These are phyloP conservation scores for Entomobrya multifasciata DNA, from an alignment of 2,888 invertebrate species.

Conservation along the genomic window DNA sequence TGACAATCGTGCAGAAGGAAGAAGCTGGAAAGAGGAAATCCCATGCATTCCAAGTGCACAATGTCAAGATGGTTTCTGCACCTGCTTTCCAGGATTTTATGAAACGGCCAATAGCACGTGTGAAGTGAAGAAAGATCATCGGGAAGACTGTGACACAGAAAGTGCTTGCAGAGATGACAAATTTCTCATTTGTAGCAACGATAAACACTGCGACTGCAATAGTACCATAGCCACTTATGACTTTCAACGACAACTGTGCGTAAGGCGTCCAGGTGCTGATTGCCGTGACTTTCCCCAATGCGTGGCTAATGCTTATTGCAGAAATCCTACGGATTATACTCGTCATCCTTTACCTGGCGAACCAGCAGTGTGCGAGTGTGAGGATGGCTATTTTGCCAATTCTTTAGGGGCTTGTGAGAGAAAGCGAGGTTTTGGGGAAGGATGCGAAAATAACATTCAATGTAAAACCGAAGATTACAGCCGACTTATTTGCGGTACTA, in stretches of 20 bases:
- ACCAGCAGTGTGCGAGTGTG: constrained; percentile 21
- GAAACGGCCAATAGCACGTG: constrained; percentile 30
- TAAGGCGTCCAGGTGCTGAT: neutral
- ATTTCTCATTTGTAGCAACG: constrained; percentile 10
- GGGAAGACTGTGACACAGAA: constrained; percentile 34
- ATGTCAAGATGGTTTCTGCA: constrained; percentile 36
- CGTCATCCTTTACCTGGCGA: neutral
- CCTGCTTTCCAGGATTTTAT: constrained; percentile 34
- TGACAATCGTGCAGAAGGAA: neutral
- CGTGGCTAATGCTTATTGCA: constrained; percentile 33
- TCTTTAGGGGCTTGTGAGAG: neutral
- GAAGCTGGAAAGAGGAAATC: constrained; percentile 43
- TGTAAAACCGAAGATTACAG: constrained; percentile 21
- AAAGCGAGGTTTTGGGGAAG: constrained; percentile 11
- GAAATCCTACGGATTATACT: neutral
- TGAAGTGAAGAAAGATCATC: constrained; percentile 6
- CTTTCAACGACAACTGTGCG: constrained; percentile 30
- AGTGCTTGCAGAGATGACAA: constrained; percentile 44
- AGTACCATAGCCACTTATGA: constrained; percentile 13
- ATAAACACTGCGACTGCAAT: constrained; percentile 46
- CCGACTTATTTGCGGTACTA: neutral
- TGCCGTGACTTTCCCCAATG: constrained; percentile 23
- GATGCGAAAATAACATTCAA: neutral
- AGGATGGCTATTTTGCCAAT: constrained; percentile 41
- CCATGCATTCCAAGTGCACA: constrained; percentile 10